Conservation (phyloP, 2,113 vertebrate species). For the Edolisoma coerulescens region DNA sequence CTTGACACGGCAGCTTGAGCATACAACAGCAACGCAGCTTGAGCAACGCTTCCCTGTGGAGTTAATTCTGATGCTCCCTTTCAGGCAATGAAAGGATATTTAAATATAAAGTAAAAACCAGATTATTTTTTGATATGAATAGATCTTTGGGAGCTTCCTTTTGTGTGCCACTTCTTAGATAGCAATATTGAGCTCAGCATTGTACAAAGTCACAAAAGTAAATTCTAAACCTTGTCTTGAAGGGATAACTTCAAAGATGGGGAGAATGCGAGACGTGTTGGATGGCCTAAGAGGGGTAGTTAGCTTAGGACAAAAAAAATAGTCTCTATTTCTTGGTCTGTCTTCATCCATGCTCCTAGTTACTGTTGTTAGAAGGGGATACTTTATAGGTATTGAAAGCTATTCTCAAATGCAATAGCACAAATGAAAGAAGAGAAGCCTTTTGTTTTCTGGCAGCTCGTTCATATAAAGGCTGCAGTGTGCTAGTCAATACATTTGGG, state of each 20-base stretch:
- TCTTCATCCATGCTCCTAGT: neutral
- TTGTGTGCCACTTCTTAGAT: neutral
- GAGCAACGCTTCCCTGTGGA: neutral
- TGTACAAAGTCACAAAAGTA: neutral
- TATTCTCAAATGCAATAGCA: neutral
- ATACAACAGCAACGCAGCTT: neutral
- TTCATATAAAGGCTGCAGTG: neutral
- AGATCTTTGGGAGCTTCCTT: neutral
- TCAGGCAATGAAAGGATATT: neutral
- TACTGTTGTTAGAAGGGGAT: neutral
- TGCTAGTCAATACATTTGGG: neutral
- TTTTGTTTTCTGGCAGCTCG: neutral
- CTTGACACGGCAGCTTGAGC: neutral
- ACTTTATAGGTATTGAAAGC: neutral
- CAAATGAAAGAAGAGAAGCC: neutral
- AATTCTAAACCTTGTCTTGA: neutral
- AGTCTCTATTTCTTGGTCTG: neutral
- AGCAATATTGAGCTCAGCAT: neutral
- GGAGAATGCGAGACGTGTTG: neutral
- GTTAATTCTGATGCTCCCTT: conserved; percentile 25
- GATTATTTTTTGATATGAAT: neutral
- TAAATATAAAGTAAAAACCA: conserved; percentile 12
- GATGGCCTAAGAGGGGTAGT: neutral
- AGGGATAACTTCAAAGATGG: neutral
- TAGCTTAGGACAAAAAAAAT: neutral